Percentiles rank a stretch among this genome's conserved stretches.
phyloP scores from a whole-genome alignment of 2,888 invertebrate genomes.

The Ochropacha duplaris region DNA sequence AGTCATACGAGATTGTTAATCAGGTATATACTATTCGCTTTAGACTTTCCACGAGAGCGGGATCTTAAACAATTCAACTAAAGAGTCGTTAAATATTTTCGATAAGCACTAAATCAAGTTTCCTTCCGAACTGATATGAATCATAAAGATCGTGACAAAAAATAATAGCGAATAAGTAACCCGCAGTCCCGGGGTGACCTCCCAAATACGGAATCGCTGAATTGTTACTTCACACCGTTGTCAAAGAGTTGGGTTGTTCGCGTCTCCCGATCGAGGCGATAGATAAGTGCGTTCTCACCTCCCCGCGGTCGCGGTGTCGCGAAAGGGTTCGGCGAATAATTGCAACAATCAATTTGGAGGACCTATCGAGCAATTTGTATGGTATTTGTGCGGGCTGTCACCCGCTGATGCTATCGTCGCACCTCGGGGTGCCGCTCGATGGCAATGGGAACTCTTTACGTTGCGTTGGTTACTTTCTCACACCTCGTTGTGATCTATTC shows the following conservation, averaged over 20 bases:
- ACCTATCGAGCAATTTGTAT: conserved; percentile 81
- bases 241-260: conserved; percentile 71
- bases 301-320: conserved; percentile 70
- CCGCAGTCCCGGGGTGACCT: conserved; percentile 63
- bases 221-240: conserved; percentile 73
- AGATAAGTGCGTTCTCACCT: conserved; percentile 81
- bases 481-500: conserved; percentile 47
- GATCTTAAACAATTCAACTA: no score
- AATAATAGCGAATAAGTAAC: conserved; percentile 59
- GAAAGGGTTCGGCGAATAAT: conserved; percentile 81
- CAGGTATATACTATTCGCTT: no score
- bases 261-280: conserved; percentile 53
- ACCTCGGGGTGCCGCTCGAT: conserved; percentile 63
- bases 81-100: no score
- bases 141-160: conserved; percentile 65
- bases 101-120: conserved; percentile 51
- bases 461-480: conserved; percentile 70
- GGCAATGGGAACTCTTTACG: conserved; percentile 67
- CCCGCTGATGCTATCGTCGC: conserved; percentile 77
- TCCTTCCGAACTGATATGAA: conserved; percentile 58
- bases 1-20: no score
- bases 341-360: conserved; percentile 81
- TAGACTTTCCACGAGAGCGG: no score
- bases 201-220: conserved; percentile 43
- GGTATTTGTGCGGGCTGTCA: conserved; percentile 82